Evolutionary conservation across 2,113 vertebrate species (phyloP).

Genomic region (Burhinus oedicnemus): DNA sequence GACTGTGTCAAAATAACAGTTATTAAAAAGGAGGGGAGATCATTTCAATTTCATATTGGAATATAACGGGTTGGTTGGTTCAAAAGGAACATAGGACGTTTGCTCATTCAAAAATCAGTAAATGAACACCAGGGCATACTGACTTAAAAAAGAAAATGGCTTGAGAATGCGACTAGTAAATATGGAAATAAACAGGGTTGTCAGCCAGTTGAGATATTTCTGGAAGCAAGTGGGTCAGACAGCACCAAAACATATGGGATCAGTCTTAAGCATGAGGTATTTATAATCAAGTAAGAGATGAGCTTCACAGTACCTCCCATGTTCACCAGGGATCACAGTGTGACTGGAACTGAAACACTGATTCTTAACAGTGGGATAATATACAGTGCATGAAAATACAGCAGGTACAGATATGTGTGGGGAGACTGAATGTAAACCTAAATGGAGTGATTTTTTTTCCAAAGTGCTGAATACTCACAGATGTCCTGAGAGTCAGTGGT

Average conservation of each 20-base stretch:
- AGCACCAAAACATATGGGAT: conserved; percentile 25
- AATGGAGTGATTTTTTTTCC: background rate
- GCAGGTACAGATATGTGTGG: background rate
- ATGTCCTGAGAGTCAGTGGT: background rate
- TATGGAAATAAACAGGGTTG: background rate
- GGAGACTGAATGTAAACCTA: background rate
- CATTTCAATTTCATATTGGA: background rate
- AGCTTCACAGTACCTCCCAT: background rate
- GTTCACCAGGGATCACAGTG: background rate
- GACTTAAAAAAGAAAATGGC: background rate
- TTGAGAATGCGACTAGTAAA: background rate
- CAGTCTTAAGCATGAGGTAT: conserved; percentile 11
- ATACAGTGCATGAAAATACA: background rate
- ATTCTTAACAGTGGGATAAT: background rate
- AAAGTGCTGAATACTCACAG: background rate
- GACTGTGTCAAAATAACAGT: background rate
- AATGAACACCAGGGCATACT: background rate
- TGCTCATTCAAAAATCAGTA: background rate
- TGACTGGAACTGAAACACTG: background rate
- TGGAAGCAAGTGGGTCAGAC: conserved; percentile 11
- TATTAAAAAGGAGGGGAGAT: background rate
- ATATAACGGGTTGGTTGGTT: background rate
- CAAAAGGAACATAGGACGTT: background rate
- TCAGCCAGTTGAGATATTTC: conserved; percentile 21
- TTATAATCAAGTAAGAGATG: conserved; percentile 9